phyloP scores from a whole-genome alignment of 2,888 invertebrate species.

The Acanthoscelides obtectus region DNA sequence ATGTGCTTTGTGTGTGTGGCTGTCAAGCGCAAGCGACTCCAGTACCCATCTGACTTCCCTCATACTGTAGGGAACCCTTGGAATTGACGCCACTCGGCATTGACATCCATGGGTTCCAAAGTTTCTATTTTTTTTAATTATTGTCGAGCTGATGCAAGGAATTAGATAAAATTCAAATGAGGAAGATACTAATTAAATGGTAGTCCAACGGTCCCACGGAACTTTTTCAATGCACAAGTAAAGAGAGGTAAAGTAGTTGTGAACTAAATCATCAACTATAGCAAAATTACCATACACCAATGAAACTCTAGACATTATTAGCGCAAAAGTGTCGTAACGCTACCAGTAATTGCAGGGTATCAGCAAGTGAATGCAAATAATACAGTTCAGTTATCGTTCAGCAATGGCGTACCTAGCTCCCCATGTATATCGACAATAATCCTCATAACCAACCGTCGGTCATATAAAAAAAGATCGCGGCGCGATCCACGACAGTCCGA shows the following conservation, averaged over 20 bases:
- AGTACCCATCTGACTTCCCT: too few species aligned
- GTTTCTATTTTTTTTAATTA: too few species aligned
- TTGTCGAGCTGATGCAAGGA: too few species aligned
- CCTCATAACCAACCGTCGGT: not conserved
- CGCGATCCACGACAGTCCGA: not conserved
- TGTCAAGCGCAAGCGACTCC: too few species aligned
- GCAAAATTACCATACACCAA: not conserved
- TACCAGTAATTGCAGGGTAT: not conserved
- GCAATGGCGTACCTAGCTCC: not conserved
- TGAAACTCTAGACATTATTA: not conserved
- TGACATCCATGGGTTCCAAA: too few species aligned
- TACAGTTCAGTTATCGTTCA: not conserved
- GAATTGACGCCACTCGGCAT: too few species aligned
- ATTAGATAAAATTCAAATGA: not conserved
- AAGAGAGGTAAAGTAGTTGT: too few species aligned
- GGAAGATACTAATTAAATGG: not conserved
- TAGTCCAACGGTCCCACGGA: too few species aligned
- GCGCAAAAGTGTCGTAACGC: not conserved
- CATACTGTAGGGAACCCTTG: too few species aligned
- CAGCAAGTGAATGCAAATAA: not conserved
- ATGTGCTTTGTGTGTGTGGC: too few species aligned
- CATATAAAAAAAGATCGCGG: not conserved
- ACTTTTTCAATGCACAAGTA: too few species aligned
- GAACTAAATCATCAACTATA: not conserved
- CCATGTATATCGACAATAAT: not conserved